phyloP scores from a whole-genome alignment of 2,797 vertebrate genomes.

The Xenentodon cancila region DNA sequence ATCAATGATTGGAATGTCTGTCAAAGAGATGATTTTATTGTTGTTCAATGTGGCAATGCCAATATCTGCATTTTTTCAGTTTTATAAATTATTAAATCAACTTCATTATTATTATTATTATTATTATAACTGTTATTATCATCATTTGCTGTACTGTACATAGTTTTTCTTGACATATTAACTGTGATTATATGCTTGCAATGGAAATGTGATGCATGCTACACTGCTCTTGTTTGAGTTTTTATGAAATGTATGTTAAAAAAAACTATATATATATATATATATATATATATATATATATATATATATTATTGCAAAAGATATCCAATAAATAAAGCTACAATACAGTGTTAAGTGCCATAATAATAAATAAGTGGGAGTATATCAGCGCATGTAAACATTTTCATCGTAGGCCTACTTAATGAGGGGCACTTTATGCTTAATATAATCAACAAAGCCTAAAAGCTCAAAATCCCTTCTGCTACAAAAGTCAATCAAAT shows the following conservation, averaged over 20 bases:
- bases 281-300: background rate
- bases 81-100: constrained; percentile 68
- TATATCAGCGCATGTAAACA: too few relatives aligned
- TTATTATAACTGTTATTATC: constrained; percentile 20
- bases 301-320: constrained; percentile 36
- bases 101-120: constrained; percentile 45
- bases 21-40: constrained; percentile 46
- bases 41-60: constrained; percentile 64
- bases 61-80: constrained; percentile 68
- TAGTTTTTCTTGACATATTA: constrained; percentile 72
- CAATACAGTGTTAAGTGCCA: constrained; percentile 54
- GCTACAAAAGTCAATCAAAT: too few relatives aligned
- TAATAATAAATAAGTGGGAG: too few relatives aligned
- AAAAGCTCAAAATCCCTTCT: background rate
- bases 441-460: background rate
- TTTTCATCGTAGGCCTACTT: too few relatives aligned
- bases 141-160: constrained; percentile 70
- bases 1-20: constrained; percentile 59
- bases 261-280: constrained; percentile 20
- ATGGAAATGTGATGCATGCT: constrained; percentile 83
- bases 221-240: constrained; percentile 72
- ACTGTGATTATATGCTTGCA: constrained; percentile 80
- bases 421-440: too few relatives aligned
- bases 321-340: constrained; percentile 68
- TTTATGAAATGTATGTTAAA: constrained; percentile 79